Percentiles rank a stretch among this genome's conserved stretches.
These are phyloP conservation scores for Thaumatotibia leucotreta DNA, from an alignment of 1,140 invertebrate species.

Conservation along the genomic window DNA sequence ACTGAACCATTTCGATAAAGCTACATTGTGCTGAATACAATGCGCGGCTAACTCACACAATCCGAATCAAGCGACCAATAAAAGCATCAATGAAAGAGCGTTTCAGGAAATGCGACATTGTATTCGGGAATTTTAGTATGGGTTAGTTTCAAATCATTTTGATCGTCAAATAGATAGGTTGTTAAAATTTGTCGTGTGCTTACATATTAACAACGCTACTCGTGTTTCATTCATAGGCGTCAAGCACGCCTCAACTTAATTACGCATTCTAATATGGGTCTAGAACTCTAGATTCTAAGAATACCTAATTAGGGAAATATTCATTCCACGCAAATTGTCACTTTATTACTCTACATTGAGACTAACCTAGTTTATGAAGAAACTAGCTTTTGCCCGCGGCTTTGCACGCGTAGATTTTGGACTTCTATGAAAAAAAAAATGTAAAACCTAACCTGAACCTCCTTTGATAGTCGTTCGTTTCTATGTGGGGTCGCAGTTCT, in stretches of 20 bases:
- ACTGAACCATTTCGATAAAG: neutral
- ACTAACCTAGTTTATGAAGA: no score
- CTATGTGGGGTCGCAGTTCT: no score
- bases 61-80: neutral
- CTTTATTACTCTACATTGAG: no score
- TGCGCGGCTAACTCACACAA: neutral
- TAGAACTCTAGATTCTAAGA: constrained; percentile 7
- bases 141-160: neutral
- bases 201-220: neutral
- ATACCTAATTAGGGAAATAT: no score
- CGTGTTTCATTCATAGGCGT: neutral
- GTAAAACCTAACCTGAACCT: no score
- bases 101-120: neutral
- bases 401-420: no score
- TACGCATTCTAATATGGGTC: no score
- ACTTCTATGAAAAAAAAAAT: no score
- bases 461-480: no score
- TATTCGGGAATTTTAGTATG: neutral
- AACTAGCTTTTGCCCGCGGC: no score
- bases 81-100: neutral
- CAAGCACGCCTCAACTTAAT: no score
- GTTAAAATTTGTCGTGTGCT: neutral
- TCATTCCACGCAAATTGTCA: no score
- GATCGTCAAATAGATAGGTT: neutral
- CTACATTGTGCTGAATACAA: neutral